A percentile compares a stretch with the other conserved stretches of the same genome.
Evolutionary conservation across 2,888 invertebrate species (phyloP).

Genomic region (Coenonympha arcania): DNA sequence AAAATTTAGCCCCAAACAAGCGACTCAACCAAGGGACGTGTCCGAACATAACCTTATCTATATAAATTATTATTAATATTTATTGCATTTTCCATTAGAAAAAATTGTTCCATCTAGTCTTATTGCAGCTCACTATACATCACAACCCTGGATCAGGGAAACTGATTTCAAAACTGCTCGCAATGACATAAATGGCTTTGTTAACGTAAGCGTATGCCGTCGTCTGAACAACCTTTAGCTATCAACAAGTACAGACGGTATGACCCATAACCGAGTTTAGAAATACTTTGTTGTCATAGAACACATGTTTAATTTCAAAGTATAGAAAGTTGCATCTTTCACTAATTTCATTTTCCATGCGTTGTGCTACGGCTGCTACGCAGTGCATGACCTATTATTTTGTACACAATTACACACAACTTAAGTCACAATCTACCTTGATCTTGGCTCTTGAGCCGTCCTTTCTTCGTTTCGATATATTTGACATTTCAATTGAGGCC

Average conservation of each 20-base stretch:
- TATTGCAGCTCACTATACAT: too few species aligned
- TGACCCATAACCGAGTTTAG: not conserved
- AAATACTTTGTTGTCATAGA: not conserved
- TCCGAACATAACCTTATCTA: too few species aligned
- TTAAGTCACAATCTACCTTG: too few species aligned
- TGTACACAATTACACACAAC: too few species aligned
- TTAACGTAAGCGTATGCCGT: not conserved
- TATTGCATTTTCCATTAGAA: too few species aligned
- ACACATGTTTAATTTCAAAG: not conserved
- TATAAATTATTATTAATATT: too few species aligned
- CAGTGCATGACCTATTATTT: slow-evolving; percentile 31
- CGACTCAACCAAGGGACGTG: too few species aligned
- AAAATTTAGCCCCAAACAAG: too few species aligned
- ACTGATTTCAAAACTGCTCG: too few species aligned
- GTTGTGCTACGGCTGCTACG: slow-evolving; percentile 3
- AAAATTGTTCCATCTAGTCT: too few species aligned
- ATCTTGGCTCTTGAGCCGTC: slow-evolving; percentile 68
- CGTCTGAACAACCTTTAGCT: not conserved
- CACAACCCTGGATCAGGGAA: too few species aligned
- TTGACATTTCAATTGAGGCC: slow-evolving; percentile 52
- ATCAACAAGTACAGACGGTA: not conserved
- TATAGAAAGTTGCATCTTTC: not conserved
- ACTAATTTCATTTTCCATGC: not conserved
- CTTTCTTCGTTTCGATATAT: slow-evolving; percentile 69
- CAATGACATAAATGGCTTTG: not conserved